Evolutionary conservation across 2,797 vertebrate genomes (phyloP).

Genomic region (Anabacerthia variegaticeps): DNA sequence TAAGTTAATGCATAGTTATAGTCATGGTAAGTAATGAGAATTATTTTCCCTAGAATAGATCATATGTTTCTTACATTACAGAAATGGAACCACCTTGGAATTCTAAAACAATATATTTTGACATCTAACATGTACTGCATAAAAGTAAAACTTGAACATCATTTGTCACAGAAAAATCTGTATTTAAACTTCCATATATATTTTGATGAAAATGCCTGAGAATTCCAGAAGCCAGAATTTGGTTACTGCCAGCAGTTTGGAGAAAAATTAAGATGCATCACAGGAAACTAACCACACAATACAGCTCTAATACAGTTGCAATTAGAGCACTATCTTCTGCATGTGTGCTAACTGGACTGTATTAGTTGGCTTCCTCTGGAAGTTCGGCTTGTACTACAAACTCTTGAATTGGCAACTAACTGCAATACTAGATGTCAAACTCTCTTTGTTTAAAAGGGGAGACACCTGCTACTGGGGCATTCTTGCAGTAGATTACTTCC

Average conservation of each 20-base stretch:
- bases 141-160: neutral
- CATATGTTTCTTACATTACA: neutral
- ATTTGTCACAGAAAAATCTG: neutral
- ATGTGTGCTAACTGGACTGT: neutral
- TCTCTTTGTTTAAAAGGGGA: neutral
- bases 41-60: neutral
- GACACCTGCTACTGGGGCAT: neutral
- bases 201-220: neutral
- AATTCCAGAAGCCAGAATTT: neutral
- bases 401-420: neutral
- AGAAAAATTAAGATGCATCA: neutral
- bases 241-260: neutral
- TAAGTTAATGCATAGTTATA: neutral
- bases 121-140: neutral
- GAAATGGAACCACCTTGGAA: neutral
- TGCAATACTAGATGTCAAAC: neutral
- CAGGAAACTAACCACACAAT: neutral
- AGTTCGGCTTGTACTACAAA: neutral
- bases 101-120: neutral
- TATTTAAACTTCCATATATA: neutral
- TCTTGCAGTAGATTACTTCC: neutral
- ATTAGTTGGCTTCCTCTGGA: neutral
- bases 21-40: neutral
- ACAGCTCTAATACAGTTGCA: neutral
- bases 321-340: neutral